Percentiles rank a stretch among this genome's conserved stretches.
Conservation (phyloP, 2,113 vertebrate genomes). For the Neogobius melanostomus region DNA sequence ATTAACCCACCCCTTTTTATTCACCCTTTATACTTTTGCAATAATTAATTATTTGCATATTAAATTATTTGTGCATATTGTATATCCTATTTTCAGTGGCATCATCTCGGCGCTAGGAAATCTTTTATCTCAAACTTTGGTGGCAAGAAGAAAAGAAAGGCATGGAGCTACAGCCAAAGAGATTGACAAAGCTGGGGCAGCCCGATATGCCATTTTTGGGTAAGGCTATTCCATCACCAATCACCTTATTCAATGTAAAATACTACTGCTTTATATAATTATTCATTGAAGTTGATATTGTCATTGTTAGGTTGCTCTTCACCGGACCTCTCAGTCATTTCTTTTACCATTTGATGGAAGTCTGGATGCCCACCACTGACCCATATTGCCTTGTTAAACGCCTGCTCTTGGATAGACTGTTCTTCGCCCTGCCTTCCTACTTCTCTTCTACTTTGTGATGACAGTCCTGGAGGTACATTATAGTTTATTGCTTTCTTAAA, state of each 20-base stretch:
- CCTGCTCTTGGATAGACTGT: conserved; percentile 83
- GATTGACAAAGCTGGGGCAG: conserved; percentile 72
- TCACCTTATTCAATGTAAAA: background rate
- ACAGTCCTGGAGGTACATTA: conserved; percentile 82
- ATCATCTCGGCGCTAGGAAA: conserved; percentile 85
- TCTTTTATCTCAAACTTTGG: conserved; percentile 81
- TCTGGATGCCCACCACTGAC: conserved; percentile 76
- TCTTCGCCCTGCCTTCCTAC: conserved; percentile 83
- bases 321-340: conserved; percentile 87
- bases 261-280: background rate
- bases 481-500: background rate
- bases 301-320: conserved; percentile 74
- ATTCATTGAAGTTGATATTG: background rate
- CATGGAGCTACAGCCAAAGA: conserved; percentile 41
- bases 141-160: conserved; percentile 72
- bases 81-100: conserved; percentile 70
- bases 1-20: background rate
- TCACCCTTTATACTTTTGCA: background rate
- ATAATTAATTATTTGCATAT: background rate
- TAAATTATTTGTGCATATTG: background rate
- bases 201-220: conserved; percentile 84
- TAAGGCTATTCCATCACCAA: conserved; percentile 45
- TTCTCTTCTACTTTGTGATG: conserved; percentile 85
- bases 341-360: conserved; percentile 85
- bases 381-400: conserved; percentile 78